These are phyloP conservation scores for Orycteropus afer DNA, from an alignment of 2,113 vertebrate genomes.

Conservation along the genomic window DNA sequence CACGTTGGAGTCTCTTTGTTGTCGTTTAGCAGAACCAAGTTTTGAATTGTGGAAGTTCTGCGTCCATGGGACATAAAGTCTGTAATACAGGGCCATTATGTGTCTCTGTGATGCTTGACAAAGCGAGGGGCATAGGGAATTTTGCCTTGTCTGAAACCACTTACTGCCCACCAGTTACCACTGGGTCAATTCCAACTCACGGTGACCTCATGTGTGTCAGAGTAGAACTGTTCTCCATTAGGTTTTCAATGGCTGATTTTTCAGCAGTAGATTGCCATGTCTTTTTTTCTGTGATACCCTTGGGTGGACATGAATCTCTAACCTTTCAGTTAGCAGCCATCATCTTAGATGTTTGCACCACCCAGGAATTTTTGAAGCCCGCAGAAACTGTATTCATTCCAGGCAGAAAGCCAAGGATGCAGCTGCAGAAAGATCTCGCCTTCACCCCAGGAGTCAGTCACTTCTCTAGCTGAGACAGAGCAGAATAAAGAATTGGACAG, in stretches of 20 bases:
- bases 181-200: too few relatives aligned
- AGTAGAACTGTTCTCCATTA: too few relatives aligned
- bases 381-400: background rate
- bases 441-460: background rate
- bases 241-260: too few relatives aligned
- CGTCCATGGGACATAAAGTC: background rate
- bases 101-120: background rate
- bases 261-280: too few relatives aligned
- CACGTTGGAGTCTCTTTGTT: accelerated
- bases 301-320: too few relatives aligned
- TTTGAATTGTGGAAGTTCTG: background rate
- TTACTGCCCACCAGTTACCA: too few relatives aligned
- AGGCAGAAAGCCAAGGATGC: background rate
- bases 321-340: too few relatives aligned
- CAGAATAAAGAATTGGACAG: background rate
- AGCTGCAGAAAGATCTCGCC: accelerated
- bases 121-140: accelerated
- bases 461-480: background rate
- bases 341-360: too few relatives aligned
- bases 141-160: background rate
- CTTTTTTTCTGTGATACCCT: too few relatives aligned
- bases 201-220: too few relatives aligned
- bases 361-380: background rate
- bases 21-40: background rate
- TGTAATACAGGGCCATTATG: accelerated